Conservation (phyloP, 2,113 vertebrate species). For the Ctenodactylus gundi region DNA sequence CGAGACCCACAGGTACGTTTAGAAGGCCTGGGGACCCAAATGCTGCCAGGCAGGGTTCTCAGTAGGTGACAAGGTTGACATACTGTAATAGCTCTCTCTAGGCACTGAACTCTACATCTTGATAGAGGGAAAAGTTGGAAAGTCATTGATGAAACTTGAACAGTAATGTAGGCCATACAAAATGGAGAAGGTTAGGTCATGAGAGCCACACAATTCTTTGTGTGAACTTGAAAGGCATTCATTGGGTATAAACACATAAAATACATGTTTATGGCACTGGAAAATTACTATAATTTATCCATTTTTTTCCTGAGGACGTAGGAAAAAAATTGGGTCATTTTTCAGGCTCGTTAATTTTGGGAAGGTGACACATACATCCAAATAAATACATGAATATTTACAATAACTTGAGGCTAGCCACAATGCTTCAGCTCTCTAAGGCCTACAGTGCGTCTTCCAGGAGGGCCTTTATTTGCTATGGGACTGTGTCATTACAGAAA, state of each 20-base stretch:
- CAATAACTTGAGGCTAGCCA: not conserved
- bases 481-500: not conserved
- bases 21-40: not conserved
- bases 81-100: not conserved
- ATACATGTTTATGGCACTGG: not conserved
- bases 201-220: not conserved
- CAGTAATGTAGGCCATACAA: not conserved
- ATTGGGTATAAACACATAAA: not conserved
- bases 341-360: not conserved
- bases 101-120: not conserved
- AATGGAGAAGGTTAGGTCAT: not conserved
- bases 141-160: not conserved
- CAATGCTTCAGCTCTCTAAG: not conserved
- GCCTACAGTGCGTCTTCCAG: not conserved
- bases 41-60: not conserved
- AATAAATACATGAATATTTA: not conserved
- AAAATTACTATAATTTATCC: not conserved
- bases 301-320: not conserved
- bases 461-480: not conserved
- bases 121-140: not conserved
- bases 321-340: conserved; percentile 3
- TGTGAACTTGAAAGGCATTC: conserved; percentile 9
- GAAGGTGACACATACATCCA: not conserved
- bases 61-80: not conserved
- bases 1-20: not conserved